Conservation (phyloP, 2,797 vertebrate genomes). For the Eremophila alpestris region DNA sequence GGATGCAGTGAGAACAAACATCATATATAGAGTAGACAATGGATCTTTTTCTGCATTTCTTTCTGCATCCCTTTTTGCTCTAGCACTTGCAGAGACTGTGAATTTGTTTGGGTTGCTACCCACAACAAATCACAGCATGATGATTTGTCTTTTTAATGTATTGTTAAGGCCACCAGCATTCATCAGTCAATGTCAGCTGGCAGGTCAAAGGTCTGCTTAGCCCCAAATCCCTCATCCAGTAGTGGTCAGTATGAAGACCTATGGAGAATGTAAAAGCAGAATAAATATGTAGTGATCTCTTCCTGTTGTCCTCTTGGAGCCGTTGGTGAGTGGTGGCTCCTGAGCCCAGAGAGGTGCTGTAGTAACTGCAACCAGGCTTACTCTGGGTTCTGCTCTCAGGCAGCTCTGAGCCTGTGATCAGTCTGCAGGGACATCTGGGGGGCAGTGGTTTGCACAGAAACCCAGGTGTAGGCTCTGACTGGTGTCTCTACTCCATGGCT, state of each 20-base stretch:
- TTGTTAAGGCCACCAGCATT: background rate
- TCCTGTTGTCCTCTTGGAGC: background rate
- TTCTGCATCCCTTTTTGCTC: background rate
- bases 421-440: background rate
- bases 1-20: background rate
- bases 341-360: background rate
- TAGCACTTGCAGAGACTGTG: background rate
- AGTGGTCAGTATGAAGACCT: background rate
- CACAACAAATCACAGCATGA: background rate
- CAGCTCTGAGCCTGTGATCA: background rate
- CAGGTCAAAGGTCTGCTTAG: background rate
- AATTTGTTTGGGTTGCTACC: background rate
- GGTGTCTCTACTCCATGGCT: fast-evolving
- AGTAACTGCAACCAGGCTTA: background rate
- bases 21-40: background rate
- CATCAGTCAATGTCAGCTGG: background rate
- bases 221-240: background rate
- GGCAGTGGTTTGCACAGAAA: background rate
- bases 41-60: background rate
- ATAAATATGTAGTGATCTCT: background rate
- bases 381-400: background rate
- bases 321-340: background rate
- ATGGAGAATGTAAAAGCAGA: background rate
- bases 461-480: background rate
- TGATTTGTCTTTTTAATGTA: slow-evolving; percentile 4